Evolutionary conservation across 2,113 vertebrate species (phyloP), one percentile per base, ranked within the genome.

Genomic region (Paralichthys olivaceus): DNA sequence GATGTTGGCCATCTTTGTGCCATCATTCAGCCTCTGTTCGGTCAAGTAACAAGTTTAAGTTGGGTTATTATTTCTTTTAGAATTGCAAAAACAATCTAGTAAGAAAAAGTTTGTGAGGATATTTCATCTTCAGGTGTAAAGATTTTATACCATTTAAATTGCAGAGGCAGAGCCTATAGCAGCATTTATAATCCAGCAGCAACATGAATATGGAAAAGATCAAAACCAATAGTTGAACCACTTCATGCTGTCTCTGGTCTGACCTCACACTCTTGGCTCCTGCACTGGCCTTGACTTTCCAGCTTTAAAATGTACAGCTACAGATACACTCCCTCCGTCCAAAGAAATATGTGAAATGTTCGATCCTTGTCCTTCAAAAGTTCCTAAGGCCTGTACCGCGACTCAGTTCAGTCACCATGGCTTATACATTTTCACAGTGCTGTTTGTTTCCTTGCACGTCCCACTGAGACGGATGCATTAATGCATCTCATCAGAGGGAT

Each of bases 201-300:
- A 22, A 1, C 60, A 69, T 75, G 59, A 77, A 84, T 82, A 84
- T 84, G 59, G 32, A 77, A 47, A 37, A 69, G 66, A 62, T 40
- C 19, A 75, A 75, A 84, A 77, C 32, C 29, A 75, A 57, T 73
- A 58, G 63, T 40, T 54, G 61, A 72, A 54, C 75, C 77, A 26
- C 49, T 49, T 84, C 65, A 22, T 45, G 23, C 66, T 72, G 68
- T 28, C 69, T 73, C 61, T 25, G 49, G 47, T 45, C 67, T 70
- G 75, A 83, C 66, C 70, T 55, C 2, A 14, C 17, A 53, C 26
- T 28, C 51, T 58, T 25, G 29, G 29, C 22, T 72, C 37, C 26
- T 45, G 43, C 57, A 55, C 5, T 59, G 37, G 12, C 20, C 40
- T 26, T n/a, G 23, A n/a, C 40, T 75, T 47, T 11, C 19, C 26